Conservation (phyloP, 2,888 invertebrate species). For the Stratiomys singularior region DNA sequence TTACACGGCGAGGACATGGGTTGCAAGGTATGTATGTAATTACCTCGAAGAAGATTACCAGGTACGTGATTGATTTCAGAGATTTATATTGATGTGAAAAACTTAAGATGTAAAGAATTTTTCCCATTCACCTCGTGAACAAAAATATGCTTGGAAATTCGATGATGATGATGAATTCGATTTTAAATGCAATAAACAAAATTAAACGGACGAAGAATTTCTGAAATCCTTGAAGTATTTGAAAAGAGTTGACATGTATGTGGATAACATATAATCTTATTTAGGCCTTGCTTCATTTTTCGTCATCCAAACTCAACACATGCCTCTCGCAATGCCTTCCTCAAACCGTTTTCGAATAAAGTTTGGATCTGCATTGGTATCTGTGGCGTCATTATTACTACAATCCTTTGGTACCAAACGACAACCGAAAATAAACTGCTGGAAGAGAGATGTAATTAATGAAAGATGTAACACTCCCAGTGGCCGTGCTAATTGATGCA, state of each 20-base stretch:
- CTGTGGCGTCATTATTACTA: slow-evolving; percentile 61
- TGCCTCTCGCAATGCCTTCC: slow-evolving; percentile 72
- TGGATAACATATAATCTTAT: slow-evolving; percentile 33
- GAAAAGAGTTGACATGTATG: neutral
- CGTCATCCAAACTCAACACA: slow-evolving; percentile 73
- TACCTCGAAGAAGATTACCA: slow-evolving; percentile 1
- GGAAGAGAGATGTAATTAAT: slow-evolving; percentile 49
- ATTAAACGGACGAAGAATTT: neutral
- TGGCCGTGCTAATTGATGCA: slow-evolving; percentile 50
- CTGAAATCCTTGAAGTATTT: too few relatives aligned
- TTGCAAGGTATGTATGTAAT: slow-evolving; percentile 68
- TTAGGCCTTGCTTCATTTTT: slow-evolving; percentile 74
- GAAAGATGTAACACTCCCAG: slow-evolving; percentile 22
- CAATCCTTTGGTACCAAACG: slow-evolving; percentile 55
- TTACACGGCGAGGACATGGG: slow-evolving; percentile 72
- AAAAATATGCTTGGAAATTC: neutral
- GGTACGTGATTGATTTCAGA: slow-evolving; percentile 33
- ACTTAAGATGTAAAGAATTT: neutral
- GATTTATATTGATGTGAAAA: slow-evolving; percentile 7
- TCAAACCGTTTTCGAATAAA: slow-evolving; percentile 70
- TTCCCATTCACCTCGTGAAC: neutral
- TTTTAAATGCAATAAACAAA: neutral
- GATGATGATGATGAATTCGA: neutral
- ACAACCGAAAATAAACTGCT: slow-evolving; percentile 38
- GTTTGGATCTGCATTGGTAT: slow-evolving; percentile 70